phyloP scores from a whole-genome alignment of 2,113 vertebrate species.

The Sturnus vulgaris region DNA sequence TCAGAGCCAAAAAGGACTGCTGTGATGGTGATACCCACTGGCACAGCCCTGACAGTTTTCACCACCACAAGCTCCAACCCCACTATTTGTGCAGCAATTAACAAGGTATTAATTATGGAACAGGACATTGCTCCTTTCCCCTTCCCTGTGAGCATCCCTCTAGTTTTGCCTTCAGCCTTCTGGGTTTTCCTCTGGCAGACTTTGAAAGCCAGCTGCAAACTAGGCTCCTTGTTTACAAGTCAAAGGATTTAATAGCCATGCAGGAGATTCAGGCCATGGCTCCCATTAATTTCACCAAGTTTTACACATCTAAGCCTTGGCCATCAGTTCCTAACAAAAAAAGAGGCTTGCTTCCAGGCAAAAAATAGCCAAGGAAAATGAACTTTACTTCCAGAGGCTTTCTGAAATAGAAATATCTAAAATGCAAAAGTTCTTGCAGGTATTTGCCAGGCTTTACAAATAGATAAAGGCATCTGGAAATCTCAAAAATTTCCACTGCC shows the following conservation, averaged over 20 bases:
- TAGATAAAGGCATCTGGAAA: not conserved
- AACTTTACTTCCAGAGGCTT: not conserved
- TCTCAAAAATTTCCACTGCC: not conserved
- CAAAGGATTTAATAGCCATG: not conserved
- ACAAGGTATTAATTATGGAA: not conserved
- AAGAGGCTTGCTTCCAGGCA: not conserved
- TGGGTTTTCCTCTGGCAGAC: not conserved
- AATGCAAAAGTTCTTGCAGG: not conserved
- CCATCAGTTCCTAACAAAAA: not conserved
- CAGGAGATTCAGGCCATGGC: not conserved
- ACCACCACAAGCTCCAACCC: not conserved
- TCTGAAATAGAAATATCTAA: not conserved
- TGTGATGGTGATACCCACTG: rapidly evolving
- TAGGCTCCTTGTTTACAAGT: not conserved
- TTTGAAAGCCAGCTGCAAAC: not conserved
- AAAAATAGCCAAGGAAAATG: constrained; percentile 6
- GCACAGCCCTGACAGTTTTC: not conserved
- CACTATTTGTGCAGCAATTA: rapidly evolving
- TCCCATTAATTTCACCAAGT: constrained; percentile 17
- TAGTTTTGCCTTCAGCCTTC: not conserved
- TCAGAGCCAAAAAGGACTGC: not conserved
- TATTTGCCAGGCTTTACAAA: not conserved
- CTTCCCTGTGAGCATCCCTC: not conserved
- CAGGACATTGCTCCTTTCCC: not conserved
- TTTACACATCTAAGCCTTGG: not conserved